Evolutionary conservation across 64 coral and sea anemone species (phyloP).

Genomic region (Montipora efflorescens): DNA sequence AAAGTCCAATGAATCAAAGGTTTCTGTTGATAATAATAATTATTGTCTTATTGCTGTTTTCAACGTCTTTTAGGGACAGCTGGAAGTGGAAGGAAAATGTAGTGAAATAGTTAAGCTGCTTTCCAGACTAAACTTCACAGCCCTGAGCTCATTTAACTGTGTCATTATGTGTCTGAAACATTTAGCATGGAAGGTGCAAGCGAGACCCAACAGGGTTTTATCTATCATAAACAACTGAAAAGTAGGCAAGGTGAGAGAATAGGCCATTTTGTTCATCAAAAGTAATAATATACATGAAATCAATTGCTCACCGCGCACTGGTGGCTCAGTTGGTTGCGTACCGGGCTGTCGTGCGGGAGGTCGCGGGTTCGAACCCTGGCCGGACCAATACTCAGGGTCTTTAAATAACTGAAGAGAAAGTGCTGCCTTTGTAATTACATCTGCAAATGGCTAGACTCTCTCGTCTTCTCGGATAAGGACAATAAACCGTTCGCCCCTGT

Average conservation of each 20-base stretch:
- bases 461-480: no score
- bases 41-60: slow-evolving; percentile 2
- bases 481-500: no score
- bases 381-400: no score
- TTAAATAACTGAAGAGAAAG: no score
- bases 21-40: slow-evolving; percentile 1
- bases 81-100: not conserved
- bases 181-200: not conserved
- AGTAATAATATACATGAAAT: no score
- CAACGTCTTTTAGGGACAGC: not conserved
- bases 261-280: no score
- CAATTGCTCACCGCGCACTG: no score
- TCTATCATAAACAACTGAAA: not conserved
- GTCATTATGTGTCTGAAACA: not conserved
- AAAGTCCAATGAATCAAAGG: not conserved
- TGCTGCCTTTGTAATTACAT: no score
- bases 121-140: not conserved
- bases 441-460: no score
- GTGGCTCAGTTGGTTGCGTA: no score
- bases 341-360: no score
- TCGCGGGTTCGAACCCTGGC: no score
- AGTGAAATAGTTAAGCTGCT: slow-evolving; percentile 4
- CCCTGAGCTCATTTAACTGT: not conserved
- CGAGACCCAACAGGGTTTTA: not conserved
- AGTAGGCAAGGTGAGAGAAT: not conserved